Percentiles rank a stretch among this genome's conserved stretches.
Conservation (phyloP, 2,797 vertebrate genomes). For the Pelobates cultripes region DNA sequence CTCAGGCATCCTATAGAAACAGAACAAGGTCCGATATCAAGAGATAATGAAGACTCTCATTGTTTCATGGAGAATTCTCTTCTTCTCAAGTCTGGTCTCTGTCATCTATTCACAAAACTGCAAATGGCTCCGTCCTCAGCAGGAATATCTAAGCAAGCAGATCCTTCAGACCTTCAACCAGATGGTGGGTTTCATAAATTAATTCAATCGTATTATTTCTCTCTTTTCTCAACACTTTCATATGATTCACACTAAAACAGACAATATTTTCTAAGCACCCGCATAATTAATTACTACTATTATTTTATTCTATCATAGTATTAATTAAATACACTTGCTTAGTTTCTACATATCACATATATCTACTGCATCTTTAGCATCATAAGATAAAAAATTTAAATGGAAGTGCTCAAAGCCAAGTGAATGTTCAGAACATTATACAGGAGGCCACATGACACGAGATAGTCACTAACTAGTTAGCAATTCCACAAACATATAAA, state of each 20-base stretch:
- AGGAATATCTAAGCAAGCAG: background rate
- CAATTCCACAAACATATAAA: too few species aligned
- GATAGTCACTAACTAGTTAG: too few species aligned
- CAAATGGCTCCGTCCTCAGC: conserved; percentile 11
- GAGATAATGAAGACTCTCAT: background rate
- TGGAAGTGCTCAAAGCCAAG: too few species aligned
- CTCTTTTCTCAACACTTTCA: background rate
- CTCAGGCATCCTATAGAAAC: background rate
- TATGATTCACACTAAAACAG: too few species aligned
- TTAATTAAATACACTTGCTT: background rate
- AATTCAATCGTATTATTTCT: background rate
- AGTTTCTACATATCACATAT: too few species aligned
- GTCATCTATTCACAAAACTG: conserved; percentile 6
- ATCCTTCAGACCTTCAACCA: conserved; percentile 6
- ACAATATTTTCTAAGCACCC: too few species aligned
- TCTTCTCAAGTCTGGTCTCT: background rate
- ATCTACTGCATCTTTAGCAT: too few species aligned
- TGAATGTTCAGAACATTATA: too few species aligned
- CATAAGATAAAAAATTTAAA: too few species aligned
- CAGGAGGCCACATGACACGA: too few species aligned
- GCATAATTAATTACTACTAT: background rate
- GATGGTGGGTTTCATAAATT: conserved; percentile 6
- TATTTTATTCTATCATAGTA: background rate
- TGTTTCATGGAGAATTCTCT: background rate
- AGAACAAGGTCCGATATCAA: background rate